phyloP scores from a whole-genome alignment of 1,140 invertebrate species.

The Globodera rostochiensis region DNA sequence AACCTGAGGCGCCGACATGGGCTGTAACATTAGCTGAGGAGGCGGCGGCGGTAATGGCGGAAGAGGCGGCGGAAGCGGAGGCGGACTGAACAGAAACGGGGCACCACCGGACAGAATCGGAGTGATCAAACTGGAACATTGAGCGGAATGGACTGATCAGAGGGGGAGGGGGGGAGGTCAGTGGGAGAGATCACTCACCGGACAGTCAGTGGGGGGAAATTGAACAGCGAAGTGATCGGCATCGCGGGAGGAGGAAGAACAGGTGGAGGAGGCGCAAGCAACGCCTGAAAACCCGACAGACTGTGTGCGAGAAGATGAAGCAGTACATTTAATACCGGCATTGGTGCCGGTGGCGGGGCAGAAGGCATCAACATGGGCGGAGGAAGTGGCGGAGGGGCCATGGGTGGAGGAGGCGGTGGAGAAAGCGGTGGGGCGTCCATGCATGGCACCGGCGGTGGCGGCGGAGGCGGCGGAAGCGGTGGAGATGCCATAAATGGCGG shows the following conservation, averaged over 20 bases:
- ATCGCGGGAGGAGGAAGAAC: neutral
- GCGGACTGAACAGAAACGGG: neutral
- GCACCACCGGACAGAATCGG: neutral
- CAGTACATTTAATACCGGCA: neutral
- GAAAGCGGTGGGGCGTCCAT: constrained; percentile 19
- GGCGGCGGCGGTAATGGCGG: neutral
- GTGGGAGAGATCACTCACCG: neutral
- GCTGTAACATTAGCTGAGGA: neutral
- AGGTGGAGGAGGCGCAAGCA: neutral
- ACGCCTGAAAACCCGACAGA: neutral
- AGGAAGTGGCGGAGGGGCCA: neutral
- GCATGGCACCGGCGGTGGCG: neutral
- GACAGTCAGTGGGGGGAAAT: constrained; percentile 11
- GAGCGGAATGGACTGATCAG: neutral
- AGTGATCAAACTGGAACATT: constrained; percentile 1
- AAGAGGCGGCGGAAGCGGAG: constrained; percentile 1
- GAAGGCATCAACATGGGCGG: neutral
- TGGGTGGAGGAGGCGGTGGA: constrained; percentile 6
- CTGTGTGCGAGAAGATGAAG: neutral
- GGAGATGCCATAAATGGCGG: constrained; percentile 14
- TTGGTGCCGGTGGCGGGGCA: neutral
- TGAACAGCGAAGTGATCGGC: constrained; percentile 3
- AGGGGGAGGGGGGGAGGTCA: neutral
- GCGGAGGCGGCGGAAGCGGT: neutral
- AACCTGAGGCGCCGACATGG: neutral